A percentile compares a stretch with the other conserved stretches of the same genome.
These are phyloP conservation scores for Typhlichthys subterraneus DNA, from an alignment of 2,797 vertebrate species.

Conservation along the genomic window DNA sequence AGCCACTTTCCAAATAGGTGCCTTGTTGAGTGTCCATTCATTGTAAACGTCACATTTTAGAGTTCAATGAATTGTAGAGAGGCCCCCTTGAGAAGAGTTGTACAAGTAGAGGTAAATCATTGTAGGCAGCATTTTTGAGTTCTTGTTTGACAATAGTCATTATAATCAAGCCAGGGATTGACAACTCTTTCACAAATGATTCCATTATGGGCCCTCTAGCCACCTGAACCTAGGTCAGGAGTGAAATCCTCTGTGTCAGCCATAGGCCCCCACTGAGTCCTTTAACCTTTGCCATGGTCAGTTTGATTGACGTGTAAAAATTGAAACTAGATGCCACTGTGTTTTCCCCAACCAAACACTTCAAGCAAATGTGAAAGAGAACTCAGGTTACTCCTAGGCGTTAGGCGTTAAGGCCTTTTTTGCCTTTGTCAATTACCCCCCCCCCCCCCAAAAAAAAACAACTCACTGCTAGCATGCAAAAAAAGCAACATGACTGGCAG, in stretches of 20 bases:
- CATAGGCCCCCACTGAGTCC: conserved; percentile 9
- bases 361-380: conserved; percentile 37
- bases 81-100: too few species aligned
- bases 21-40: conserved; percentile 5
- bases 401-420: too few species aligned
- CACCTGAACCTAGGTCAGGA: conserved; percentile 74
- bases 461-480: conserved; percentile 14
- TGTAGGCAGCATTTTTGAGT: too few species aligned
- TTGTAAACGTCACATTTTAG: too few species aligned
- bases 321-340: conserved; percentile 51
- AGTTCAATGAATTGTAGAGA: too few species aligned
- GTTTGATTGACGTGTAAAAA: conserved; percentile 64
- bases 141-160: too few species aligned
- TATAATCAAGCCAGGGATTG: neutral
- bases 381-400: conserved; percentile 33
- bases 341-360: conserved; percentile 33
- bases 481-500: conserved; percentile 1
- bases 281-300: conserved; percentile 73
- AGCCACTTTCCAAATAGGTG: conserved; percentile 22
- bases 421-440: too few species aligned
- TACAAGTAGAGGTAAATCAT: too few species aligned
- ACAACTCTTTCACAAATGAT: conserved; percentile 16
- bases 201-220: conserved; percentile 27
- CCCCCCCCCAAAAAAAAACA: neutral
- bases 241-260: conserved; percentile 57